Evolutionary conservation across 1,140 invertebrate genomes (phyloP).

Genomic region (Pantala flavescens): DNA sequence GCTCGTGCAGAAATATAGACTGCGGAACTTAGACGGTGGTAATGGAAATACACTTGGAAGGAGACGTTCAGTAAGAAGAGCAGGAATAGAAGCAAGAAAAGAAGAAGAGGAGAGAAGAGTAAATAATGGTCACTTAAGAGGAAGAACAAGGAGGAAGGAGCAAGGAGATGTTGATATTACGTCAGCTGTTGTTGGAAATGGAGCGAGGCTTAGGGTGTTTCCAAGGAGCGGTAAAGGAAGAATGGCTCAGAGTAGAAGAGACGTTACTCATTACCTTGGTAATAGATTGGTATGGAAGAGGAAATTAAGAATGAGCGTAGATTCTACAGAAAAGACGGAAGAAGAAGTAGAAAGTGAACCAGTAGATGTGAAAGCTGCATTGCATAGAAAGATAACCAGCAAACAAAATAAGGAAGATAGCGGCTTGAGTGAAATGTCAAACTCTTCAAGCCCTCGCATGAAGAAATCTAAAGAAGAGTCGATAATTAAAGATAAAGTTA

Average conservation of each 20-base stretch:
- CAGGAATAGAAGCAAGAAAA: slow-evolving; percentile 32
- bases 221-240: not conserved
- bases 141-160: slow-evolving; percentile 40
- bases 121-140: slow-evolving; percentile 28
- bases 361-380: slow-evolving; percentile 21
- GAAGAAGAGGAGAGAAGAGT: slow-evolving; percentile 30
- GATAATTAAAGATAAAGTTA: not conserved
- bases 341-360: slow-evolving; percentile 28
- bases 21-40: not conserved
- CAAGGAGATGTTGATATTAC: slow-evolving; percentile 27
- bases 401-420: not conserved
- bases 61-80: not conserved
- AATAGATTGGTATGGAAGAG: slow-evolving; percentile 23
- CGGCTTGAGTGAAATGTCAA: not conserved
- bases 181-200: not conserved
- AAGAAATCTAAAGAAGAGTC: not conserved
- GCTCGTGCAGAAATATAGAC: slow-evolving; percentile 46
- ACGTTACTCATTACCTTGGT: not conserved
- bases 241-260: not conserved
- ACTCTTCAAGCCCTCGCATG: not conserved
- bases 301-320: slow-evolving; percentile 34
- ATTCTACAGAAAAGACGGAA: slow-evolving; percentile 25
- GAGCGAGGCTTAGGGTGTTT: not conserved
- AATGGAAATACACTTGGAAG: not conserved
- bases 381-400: not conserved